A percentile compares a stretch with the other conserved stretches of the same genome.
Evolutionary conservation across 2,888 invertebrate genomes (phyloP).

Genomic region (Carpatolechia fugitivella): DNA sequence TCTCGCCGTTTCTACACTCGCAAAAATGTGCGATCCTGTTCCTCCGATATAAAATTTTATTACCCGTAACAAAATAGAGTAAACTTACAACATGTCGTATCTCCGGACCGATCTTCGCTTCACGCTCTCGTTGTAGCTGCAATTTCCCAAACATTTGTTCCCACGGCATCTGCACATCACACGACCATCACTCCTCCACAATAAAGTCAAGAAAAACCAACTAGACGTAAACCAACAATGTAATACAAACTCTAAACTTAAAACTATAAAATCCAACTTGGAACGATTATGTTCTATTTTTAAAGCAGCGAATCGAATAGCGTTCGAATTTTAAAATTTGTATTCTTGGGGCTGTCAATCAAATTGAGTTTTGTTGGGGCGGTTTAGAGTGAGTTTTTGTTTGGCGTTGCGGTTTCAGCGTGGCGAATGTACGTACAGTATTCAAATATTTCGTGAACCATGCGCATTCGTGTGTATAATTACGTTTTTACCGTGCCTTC

Average conservation of each 20-base stretch:
- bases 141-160: constrained; percentile 63
- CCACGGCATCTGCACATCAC: constrained; percentile 66
- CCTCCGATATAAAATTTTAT: constrained; percentile 3
- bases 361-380: constrained; percentile 16
- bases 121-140: constrained; percentile 51
- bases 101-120: constrained; percentile 52
- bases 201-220: constrained; percentile 25
- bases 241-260: constrained; percentile 34
- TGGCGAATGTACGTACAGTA: constrained; percentile 54
- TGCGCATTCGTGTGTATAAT: constrained; percentile 68
- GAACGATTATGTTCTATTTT: constrained; percentile 16
- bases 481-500: constrained; percentile 57
- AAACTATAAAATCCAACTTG: constrained; percentile 22
- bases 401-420: constrained; percentile 37
- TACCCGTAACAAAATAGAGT: constrained; percentile 33
- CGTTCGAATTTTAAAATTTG: constrained; percentile 46
- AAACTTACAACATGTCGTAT: constrained; percentile 38
- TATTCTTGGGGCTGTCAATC: constrained; percentile 20
- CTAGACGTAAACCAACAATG: constrained; percentile 21
- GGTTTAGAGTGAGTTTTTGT: constrained; percentile 25
- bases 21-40: constrained; percentile 7
- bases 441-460: constrained; percentile 69
- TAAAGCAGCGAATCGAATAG: constrained; percentile 46
- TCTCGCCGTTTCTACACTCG: background rate
- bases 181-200: constrained; percentile 45